These are phyloP conservation scores for Brachyptera risi DNA, from an alignment of 2,888 invertebrate genomes.

Conservation along the genomic window DNA sequence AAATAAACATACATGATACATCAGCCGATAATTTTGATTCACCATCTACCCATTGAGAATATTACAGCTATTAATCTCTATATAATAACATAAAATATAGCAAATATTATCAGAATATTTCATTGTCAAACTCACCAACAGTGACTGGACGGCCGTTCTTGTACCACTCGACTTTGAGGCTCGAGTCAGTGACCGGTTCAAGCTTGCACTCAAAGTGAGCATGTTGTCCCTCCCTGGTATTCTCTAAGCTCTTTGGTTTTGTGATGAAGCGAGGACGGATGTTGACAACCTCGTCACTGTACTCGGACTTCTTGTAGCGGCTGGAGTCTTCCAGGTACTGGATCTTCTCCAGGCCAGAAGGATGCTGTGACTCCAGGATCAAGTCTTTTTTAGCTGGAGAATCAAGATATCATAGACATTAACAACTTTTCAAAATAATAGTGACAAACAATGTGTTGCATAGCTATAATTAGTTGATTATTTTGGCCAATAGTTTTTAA, in stretches of 20 bases:
- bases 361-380: constrained; percentile 83
- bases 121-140: constrained; percentile 58
- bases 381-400: constrained; percentile 74
- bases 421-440: too few relatives aligned
- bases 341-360: constrained; percentile 86
- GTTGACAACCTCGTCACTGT: constrained; percentile 77
- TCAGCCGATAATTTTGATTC: too few relatives aligned
- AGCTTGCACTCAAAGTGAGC: constrained; percentile 98
- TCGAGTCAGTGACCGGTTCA: constrained; percentile 94
- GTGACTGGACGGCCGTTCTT: constrained; percentile 92
- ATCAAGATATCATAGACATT: constrained; percentile 7
- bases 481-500: too few relatives aligned
- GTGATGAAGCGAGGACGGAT: constrained; percentile 81
- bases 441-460: too few relatives aligned
- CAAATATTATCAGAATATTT: too few relatives aligned
- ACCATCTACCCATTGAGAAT: too few relatives aligned
- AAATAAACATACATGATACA: too few relatives aligned
- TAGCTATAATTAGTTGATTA: too few relatives aligned
- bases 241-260: constrained; percentile 79
- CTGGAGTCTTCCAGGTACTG: constrained; percentile 86
- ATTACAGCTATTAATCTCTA: too few relatives aligned
- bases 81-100: too few relatives aligned
- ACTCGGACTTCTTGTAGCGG: constrained; percentile 75
- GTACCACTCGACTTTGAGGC: constrained; percentile 95
- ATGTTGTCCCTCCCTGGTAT: constrained; percentile 82